Evolutionary conservation across 2,888 invertebrate genomes (phyloP), one percentile per base, ranked within the genome.

Genomic region (Microplitis manilae): DNA sequence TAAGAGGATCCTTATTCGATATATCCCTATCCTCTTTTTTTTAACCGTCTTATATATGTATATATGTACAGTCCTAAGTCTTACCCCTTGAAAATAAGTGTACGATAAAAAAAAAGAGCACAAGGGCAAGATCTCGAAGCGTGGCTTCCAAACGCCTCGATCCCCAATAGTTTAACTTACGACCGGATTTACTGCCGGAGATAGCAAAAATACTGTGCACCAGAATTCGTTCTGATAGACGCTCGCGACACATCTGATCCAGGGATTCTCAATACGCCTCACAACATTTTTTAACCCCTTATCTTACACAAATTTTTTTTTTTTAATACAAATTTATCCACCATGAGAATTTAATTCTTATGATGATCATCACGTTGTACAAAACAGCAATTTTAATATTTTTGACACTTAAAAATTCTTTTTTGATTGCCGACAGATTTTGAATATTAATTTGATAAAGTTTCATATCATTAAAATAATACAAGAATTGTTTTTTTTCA

Each of bases 141-240:
- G 77, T 77, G 75, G 72, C 79, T 78, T 76, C 77, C 39, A 77
- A 73, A 73, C 73, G 73, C 69, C 77, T 73, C 86, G 87, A 87
- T 88, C 87, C 87, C 87, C 89, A 89, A 89, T 89, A 89, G 89
- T 88, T 89, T 90, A 88, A 90, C 89, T 89, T 89, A 90, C 87
- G 88, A 86, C 86, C 87, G 89, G 89, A 89, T 90, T 90, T 89
- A 89, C 88, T 87, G 86, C 85, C 86, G 83, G 85, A 89, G 89
- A 89, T 89, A 87, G 87, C 86, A 84, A 83, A 81, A 83, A 84
- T 82, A 80, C 72, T 81, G 84, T 84, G 85, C 85, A 86, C 86
- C 84, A 85, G 82, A 30, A 30, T 30, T 30, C 30, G 30, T 4
- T 50, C 83, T 86, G 87, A 87, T 87, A 87, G 87, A 87, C 84